Evolutionary conservation across 2,797 vertebrate species (phyloP).

Genomic region (Pantherophis alleghaniensis): DNA sequence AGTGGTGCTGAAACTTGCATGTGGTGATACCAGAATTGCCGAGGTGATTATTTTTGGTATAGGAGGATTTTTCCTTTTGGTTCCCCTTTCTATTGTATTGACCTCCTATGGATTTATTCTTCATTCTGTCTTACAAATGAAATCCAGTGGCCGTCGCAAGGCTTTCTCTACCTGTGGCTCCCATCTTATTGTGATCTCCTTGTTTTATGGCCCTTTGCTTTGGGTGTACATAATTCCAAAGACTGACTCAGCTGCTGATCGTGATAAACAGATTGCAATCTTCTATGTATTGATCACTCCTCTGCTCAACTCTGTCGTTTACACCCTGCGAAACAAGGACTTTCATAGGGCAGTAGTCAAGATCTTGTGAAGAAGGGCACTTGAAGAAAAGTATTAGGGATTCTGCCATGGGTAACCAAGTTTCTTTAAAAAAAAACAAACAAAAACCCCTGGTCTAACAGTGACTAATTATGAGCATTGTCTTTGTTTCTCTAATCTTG

Average conservation of each 20-base stretch:
- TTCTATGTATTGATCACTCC: conserved; percentile 31
- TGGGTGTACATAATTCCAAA: conserved; percentile 40
- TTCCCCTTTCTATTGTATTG: conserved; percentile 24
- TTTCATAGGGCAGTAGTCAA: neutral
- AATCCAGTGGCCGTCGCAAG: neutral
- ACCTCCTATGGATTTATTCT: conserved; percentile 30
- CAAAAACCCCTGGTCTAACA: too few species aligned
- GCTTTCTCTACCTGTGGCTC: conserved; percentile 14
- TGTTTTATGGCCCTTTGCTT: conserved; percentile 40
- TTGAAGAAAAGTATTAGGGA: too few species aligned
- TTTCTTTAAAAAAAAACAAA: too few species aligned
- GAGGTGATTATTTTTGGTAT: neutral
- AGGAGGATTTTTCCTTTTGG: neutral
- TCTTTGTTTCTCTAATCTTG: too few species aligned
- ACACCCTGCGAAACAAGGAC: conserved; percentile 16
- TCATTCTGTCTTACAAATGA: conserved; percentile 25
- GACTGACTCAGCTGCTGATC: conserved; percentile 33
- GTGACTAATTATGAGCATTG: too few species aligned
- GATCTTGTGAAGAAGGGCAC: neutral
- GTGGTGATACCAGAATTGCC: fast-evolving
- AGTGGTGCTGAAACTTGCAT: neutral
- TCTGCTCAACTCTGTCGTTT: conserved; percentile 23
- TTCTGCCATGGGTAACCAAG: too few species aligned
- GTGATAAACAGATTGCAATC: conserved; percentile 46
- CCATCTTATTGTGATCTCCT: conserved; percentile 26